Evolutionary conservation across 2,113 vertebrate genomes (phyloP).

Genomic region (Picathartes gymnocephalus): DNA sequence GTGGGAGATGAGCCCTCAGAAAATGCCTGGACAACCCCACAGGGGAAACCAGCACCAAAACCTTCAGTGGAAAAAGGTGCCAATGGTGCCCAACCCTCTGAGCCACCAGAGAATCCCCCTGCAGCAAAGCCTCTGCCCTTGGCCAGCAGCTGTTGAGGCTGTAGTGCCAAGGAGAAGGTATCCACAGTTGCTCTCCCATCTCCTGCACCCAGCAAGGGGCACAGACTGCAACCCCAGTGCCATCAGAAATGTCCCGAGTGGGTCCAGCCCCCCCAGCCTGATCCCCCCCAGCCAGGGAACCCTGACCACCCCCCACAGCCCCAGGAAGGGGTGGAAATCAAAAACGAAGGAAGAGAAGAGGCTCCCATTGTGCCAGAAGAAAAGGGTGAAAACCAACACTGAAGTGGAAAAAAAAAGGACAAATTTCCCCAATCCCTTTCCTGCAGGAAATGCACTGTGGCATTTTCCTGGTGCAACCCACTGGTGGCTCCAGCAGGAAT

Average conservation of each 20-base stretch:
- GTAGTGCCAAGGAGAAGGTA: neutral
- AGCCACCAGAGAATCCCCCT: neutral
- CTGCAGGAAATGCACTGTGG: neutral
- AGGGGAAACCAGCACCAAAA: neutral
- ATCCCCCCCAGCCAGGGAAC: neutral
- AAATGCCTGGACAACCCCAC: fast-evolving
- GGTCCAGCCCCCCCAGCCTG: neutral
- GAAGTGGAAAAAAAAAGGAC: neutral
- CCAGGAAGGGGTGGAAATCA: neutral
- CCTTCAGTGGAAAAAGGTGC: neutral
- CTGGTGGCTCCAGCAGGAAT: neutral
- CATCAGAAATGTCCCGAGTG: fast-evolving
- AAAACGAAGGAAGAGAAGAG: fast-evolving
- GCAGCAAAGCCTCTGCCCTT: neutral
- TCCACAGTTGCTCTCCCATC: neutral
- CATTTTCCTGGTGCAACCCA: fast-evolving
- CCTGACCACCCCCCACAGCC: neutral
- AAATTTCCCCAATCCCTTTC: fast-evolving
- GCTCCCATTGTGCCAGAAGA: neutral
- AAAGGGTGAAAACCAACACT: neutral
- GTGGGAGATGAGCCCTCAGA: neutral
- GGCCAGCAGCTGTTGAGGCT: neutral
- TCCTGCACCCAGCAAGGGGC: neutral
- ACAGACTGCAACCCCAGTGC: neutral
- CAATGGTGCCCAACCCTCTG: neutral